These are phyloP conservation scores for Drosophila malerkotliana DNA, from an alignment of 1,140 invertebrate species.

Conservation along the genomic window DNA sequence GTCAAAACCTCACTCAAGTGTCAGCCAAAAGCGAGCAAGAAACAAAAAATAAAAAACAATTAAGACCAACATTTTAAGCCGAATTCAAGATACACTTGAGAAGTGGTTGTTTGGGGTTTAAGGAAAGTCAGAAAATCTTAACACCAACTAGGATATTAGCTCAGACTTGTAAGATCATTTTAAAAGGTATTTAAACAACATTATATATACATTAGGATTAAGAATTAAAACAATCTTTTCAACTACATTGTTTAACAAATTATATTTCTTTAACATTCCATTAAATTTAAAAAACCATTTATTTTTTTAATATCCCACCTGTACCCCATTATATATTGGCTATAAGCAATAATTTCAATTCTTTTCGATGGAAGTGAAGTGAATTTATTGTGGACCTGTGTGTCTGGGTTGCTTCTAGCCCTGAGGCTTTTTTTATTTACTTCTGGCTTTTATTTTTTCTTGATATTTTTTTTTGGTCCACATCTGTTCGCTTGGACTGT, in stretches of 20 bases:
- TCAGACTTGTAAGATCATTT: too few relatives aligned
- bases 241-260: not conserved
- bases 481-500: conserved; percentile 48
- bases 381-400: conserved; percentile 41
- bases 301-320: not conserved
- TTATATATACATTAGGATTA: too few relatives aligned
- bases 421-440: conserved; percentile 17
- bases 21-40: conserved; percentile 22
- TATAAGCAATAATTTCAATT: conserved; percentile 28
- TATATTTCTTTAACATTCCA: not conserved
- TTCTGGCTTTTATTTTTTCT: not conserved
- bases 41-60: conserved; percentile 8
- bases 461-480: conserved; percentile 22
- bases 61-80: not conserved
- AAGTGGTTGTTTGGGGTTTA: not conserved
- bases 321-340: not conserved
- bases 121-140: not conserved
- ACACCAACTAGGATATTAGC: too few relatives aligned
- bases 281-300: not conserved
- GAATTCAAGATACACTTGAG: conserved; percentile 18
- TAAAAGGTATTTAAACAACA: too few relatives aligned
- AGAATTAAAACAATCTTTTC: not conserved
- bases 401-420: conserved; percentile 31
- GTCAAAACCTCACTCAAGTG: conserved; percentile 40
- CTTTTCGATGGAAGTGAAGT: conserved; percentile 12